These are phyloP conservation scores for Cardinalis cardinalis DNA, from an alignment of 2,113 vertebrate genomes.

Conservation along the genomic window DNA sequence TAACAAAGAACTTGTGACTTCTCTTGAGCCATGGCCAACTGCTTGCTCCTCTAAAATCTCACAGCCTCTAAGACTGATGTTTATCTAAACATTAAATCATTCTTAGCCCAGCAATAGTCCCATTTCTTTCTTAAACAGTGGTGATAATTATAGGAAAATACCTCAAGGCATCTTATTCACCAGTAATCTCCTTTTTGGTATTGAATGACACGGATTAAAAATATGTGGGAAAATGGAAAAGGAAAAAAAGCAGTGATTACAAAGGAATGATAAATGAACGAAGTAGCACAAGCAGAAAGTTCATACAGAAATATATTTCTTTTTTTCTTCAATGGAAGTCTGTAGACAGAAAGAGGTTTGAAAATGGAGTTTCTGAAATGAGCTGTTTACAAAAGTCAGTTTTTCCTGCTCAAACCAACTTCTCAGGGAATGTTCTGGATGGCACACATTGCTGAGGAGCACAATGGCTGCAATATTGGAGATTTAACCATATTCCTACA, in stretches of 20 bases:
- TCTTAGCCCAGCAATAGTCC: background rate
- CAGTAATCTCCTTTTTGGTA: background rate
- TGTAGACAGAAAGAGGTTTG: background rate
- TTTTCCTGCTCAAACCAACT: background rate
- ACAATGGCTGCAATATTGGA: rapidly evolving
- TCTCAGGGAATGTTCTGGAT: background rate
- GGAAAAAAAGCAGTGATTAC: background rate
- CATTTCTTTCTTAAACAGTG: background rate
- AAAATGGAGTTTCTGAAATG: background rate
- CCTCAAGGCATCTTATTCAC: background rate
- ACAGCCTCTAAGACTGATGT: background rate
- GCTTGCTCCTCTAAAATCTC: background rate
- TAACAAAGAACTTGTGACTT: background rate
- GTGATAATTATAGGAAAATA: background rate
- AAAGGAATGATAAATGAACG: background rate
- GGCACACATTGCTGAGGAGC: background rate
- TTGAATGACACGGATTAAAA: background rate
- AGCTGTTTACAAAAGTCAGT: background rate
- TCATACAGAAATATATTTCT: background rate
- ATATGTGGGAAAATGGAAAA: background rate
- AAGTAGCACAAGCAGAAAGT: background rate
- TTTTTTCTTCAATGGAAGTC: background rate
- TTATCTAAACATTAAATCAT: background rate
- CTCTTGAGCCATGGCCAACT: background rate
- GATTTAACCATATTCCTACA: background rate